A percentile compares a stretch with the other conserved stretches of the same genome.
These are phyloP conservation scores for Colinus virginianus DNA, from an alignment of 2,113 vertebrate species.

Conservation along the genomic window DNA sequence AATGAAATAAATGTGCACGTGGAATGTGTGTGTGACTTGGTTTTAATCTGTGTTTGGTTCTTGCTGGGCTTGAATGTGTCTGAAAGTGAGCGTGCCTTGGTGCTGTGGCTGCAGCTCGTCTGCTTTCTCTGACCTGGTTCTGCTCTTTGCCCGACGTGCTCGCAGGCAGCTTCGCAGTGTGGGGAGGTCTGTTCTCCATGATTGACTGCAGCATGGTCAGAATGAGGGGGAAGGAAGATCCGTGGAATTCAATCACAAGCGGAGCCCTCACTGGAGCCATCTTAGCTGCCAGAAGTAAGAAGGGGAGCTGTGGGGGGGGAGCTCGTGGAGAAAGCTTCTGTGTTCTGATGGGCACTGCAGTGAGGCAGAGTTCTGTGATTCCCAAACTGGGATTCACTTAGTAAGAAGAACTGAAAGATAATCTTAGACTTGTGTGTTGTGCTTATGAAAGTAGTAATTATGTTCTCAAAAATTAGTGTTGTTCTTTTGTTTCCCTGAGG, in stretches of 20 bases:
- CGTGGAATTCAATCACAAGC: slow-evolving; percentile 98
- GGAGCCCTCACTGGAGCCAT: slow-evolving; percentile 96
- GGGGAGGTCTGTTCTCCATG: slow-evolving; percentile 97
- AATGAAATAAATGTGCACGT: too few species aligned
- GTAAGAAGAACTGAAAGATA: not conserved
- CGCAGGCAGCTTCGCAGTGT: slow-evolving; percentile 94
- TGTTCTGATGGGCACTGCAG: not conserved
- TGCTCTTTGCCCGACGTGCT: not conserved
- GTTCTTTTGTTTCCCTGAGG: not conserved
- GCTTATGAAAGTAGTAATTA: not conserved
- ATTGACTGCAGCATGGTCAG: slow-evolving; percentile 96
- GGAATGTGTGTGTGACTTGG: too few species aligned
- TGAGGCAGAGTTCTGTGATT: not conserved
- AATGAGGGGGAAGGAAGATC: slow-evolving; percentile 94
- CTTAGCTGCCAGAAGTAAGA: slow-evolving; percentile 95
- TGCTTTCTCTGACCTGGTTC: not conserved
- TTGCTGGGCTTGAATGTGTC: not conserved
- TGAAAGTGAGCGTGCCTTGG: not conserved
- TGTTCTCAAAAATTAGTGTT: accelerated
- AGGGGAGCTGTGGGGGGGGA: not conserved
- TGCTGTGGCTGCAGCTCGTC: not conserved
- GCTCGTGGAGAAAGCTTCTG: not conserved
- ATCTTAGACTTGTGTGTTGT: not conserved
- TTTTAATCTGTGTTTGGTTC: not conserved
- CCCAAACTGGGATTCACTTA: not conserved